Evolutionary conservation across 1,140 invertebrate species (phyloP).

Genomic region (Gonatopus flavifemur): DNA sequence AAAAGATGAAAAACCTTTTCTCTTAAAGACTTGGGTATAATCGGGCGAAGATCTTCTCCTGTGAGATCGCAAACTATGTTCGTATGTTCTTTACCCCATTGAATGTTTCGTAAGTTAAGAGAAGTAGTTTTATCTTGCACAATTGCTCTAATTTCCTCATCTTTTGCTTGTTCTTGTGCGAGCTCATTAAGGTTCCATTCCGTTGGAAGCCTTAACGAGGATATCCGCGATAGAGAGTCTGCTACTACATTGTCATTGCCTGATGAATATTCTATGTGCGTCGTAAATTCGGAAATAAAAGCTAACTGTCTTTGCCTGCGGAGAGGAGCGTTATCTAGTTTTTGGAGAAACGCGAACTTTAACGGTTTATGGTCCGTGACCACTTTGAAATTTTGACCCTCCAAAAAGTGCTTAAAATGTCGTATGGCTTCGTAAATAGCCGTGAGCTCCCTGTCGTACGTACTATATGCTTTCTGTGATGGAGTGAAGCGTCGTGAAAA

Average conservation of each 20-base stretch:
- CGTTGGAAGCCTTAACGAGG: slow-evolving; percentile 3
- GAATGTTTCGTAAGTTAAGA: background rate
- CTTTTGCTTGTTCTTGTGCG: background rate
- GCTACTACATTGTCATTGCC: slow-evolving; percentile 30
- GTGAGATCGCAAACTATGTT: slow-evolving; percentile 4
- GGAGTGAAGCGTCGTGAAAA: slow-evolving; percentile 40
- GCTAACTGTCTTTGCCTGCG: slow-evolving; percentile 21
- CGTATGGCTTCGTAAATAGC: no score
- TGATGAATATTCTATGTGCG: slow-evolving; percentile 36
- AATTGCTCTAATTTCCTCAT: background rate
- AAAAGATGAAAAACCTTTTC: no score
- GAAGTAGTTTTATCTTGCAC: background rate
- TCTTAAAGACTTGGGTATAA: no score
- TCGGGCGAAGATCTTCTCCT: background rate
- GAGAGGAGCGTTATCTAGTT: slow-evolving; percentile 27
- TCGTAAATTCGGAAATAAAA: slow-evolving; percentile 30
- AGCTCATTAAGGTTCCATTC: slow-evolving; percentile 22
- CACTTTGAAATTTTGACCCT: no score
- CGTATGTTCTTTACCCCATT: background rate
- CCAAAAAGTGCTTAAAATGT: no score
- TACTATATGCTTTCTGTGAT: slow-evolving; percentile 28
- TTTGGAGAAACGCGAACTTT: slow-evolving; percentile 25
- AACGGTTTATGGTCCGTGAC: slow-evolving; percentile 46
- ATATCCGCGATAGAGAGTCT: slow-evolving; percentile 22
- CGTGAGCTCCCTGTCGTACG: no score